These are phyloP conservation scores for Sapajus apella DNA, from an alignment of 2,113 vertebrate species.

Conservation along the genomic window DNA sequence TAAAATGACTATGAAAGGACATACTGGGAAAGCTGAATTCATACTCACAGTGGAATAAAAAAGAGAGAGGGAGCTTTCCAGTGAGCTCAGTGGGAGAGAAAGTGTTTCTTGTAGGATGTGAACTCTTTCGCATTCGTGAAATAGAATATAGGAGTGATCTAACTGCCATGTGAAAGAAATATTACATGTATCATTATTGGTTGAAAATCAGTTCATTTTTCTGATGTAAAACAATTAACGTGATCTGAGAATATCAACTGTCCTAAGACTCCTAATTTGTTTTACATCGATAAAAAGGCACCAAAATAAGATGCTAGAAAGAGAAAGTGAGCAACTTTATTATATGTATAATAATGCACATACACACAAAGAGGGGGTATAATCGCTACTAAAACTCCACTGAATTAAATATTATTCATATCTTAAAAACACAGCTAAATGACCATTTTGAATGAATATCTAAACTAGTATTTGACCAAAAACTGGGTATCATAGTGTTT, in stretches of 20 bases:
- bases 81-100: background rate
- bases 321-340: background rate
- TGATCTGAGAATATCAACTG: background rate
- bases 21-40: background rate
- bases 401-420: background rate
- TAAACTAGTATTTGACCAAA: background rate
- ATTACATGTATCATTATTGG: background rate
- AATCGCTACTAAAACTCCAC: background rate
- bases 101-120: background rate
- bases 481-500: background rate
- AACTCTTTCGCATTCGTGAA: fast-evolving
- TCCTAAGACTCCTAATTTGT: background rate
- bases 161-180: background rate
- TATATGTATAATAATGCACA: too few species aligned
- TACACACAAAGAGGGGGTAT: background rate
- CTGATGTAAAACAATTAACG: background rate
- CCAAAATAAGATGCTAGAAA: background rate
- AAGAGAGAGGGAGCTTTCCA: fast-evolving
- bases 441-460: background rate
- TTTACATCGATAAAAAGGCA: background rate
- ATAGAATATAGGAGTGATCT: fast-evolving
- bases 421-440: background rate
- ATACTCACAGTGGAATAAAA: background rate
- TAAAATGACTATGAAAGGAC: background rate
- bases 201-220: background rate